These are phyloP conservation scores for Frankliniella intonsa DNA, from an alignment of 2,888 invertebrate genomes.

Conservation along the genomic window DNA sequence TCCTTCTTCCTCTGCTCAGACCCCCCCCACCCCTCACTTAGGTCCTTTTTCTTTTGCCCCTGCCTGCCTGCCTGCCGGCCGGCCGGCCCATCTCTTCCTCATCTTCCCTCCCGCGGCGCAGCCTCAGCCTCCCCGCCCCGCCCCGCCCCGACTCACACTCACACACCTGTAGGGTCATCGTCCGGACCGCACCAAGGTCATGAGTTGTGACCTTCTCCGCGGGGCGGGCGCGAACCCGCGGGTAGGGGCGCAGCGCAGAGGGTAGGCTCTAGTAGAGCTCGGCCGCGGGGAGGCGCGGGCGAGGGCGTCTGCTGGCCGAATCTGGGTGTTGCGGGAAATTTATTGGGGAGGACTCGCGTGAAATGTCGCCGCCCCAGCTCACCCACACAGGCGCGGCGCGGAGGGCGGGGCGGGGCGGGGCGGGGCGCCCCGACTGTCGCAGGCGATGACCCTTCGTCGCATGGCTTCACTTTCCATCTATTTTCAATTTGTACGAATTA, in stretches of 20 bases:
- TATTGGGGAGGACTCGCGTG: no score
- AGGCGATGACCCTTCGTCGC: slow-evolving; percentile 13
- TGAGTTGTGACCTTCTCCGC: not conserved
- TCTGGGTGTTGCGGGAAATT: not conserved
- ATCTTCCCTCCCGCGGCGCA: not conserved
- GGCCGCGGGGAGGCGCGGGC: no score
- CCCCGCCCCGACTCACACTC: not conserved
- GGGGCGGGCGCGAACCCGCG: not conserved
- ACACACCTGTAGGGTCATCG: not conserved
- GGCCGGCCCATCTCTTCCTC: not conserved
- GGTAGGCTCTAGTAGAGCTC: no score
- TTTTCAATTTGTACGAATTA: slow-evolving; percentile 27
- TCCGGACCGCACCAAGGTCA: slow-evolving; percentile 3
- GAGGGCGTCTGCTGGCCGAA: not conserved
- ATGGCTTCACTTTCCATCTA: slow-evolving; percentile 26
- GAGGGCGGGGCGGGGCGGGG: no score
- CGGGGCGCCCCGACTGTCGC: not conserved
- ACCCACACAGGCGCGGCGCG: no score
- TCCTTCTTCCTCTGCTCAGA: not conserved
- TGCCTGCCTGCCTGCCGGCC: not conserved
- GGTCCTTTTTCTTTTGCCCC: slow-evolving; percentile 3
- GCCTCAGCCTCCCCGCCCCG: not conserved
- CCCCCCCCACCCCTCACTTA: not conserved
- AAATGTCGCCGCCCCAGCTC: no score
- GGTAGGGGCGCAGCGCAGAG: no score